A percentile compares a stretch with the other conserved stretches of the same genome.
Evolutionary conservation across 2,888 invertebrate genomes (phyloP).

Genomic region (Clitarchus hookeri): DNA sequence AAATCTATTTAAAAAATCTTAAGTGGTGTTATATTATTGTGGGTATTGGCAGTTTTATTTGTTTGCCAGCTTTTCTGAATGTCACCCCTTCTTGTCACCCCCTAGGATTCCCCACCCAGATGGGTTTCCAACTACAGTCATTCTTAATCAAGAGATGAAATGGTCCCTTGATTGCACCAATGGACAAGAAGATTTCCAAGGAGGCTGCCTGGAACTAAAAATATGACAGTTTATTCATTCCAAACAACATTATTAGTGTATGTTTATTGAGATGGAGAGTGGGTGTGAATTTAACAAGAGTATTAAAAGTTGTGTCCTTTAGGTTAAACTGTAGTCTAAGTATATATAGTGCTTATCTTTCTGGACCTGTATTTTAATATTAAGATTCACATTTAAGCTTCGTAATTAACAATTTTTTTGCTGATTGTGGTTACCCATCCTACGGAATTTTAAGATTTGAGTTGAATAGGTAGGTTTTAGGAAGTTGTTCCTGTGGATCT

Average conservation of each 20-base stretch:
- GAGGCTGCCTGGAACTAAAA: conserved; percentile 37
- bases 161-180: conserved; percentile 36
- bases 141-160: conserved; percentile 41
- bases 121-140: conserved; percentile 43
- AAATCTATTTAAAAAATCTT: conserved; percentile 9
- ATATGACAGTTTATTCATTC: conserved; percentile 7
- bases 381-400: no score
- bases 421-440: no score
- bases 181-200: conserved; percentile 39
- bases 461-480: no score
- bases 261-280: conserved; percentile 26
- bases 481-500: no score
- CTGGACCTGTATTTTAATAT: no score
- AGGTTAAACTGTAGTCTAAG: not conserved
- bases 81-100: conserved; percentile 45
- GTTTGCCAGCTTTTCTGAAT: conserved; percentile 42
- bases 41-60: conserved; percentile 29
- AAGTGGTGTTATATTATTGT: conserved; percentile 10
- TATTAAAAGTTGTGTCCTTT: not conserved
- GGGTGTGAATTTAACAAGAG: not conserved
- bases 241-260: conserved; percentile 23
- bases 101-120: conserved; percentile 43
- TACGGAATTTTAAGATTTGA: no score
- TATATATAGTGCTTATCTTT: not conserved
- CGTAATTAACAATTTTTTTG: no score